phyloP scores from a whole-genome alignment of 2,113 vertebrate species.

The Onychorhynchus coronatus region DNA sequence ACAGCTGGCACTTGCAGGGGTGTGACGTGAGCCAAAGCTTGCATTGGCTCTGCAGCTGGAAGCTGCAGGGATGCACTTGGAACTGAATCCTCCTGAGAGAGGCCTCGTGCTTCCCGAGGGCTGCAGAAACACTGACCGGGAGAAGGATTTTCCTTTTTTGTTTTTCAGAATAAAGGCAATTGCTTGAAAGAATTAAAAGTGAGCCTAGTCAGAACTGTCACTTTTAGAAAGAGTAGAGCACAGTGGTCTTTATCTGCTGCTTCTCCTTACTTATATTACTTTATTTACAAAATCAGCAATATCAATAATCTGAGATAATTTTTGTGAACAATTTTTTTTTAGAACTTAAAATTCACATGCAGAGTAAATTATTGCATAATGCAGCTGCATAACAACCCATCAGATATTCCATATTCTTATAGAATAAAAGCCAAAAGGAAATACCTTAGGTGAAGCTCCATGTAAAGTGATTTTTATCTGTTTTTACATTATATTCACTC shows the following conservation, averaged over 20 bases:
- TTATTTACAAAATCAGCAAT: neutral
- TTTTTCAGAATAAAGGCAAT: neutral
- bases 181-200: neutral
- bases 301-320: neutral
- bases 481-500: neutral
- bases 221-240: neutral
- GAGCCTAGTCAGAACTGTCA: neutral
- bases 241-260: neutral
- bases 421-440: neutral
- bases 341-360: neutral
- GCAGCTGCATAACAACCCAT: neutral
- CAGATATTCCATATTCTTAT: neutral
- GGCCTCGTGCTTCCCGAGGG: neutral
- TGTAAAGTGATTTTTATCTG: neutral
- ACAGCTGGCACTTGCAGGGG: neutral
- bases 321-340: neutral
- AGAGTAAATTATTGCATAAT: neutral
- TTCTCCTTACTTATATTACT: neutral
- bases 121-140: neutral
- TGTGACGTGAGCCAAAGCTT: neutral
- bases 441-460: neutral
- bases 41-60: neutral
- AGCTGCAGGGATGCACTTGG: neutral
- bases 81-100: neutral
- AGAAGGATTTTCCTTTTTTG: neutral